These are phyloP conservation scores for Sebastes cheni DNA, from an alignment of 2,797 vertebrate genomes.

Conservation along the genomic window DNA sequence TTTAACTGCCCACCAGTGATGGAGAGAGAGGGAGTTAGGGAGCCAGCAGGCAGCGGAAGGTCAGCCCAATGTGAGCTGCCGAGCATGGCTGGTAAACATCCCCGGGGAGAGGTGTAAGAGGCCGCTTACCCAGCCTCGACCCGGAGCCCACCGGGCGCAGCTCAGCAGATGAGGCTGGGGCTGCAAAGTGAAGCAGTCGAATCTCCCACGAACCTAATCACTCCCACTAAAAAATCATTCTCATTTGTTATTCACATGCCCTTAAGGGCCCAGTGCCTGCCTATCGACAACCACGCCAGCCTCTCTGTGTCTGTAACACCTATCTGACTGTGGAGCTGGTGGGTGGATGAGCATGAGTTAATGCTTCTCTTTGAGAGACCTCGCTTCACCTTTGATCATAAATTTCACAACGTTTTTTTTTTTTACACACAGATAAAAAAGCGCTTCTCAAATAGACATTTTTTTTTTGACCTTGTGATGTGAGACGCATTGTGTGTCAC, in stretches of 20 bases:
- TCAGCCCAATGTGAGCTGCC: slow-evolving; percentile 65
- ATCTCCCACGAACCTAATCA: slow-evolving; percentile 35
- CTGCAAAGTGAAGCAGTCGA: slow-evolving; percentile 9
- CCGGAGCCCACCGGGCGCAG: slow-evolving; percentile 38
- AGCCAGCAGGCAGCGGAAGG: slow-evolving; percentile 57
- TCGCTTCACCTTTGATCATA: slow-evolving; percentile 31
- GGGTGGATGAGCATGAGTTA: slow-evolving; percentile 36
- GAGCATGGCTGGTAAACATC: slow-evolving; percentile 53
- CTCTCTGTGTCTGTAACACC: slow-evolving; percentile 11
- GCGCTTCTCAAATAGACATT: not conserved
- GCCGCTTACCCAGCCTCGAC: slow-evolving; percentile 50
- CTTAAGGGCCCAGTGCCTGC: slow-evolving; percentile 22
- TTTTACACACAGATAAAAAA: slow-evolving; percentile 13
- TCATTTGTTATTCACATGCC: slow-evolving; percentile 59
- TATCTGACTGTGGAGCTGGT: slow-evolving; percentile 33
- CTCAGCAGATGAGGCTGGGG: slow-evolving; percentile 32
- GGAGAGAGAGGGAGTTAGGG: slow-evolving; percentile 26
- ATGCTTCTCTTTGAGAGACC: slow-evolving; percentile 36
- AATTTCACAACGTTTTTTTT: slow-evolving; percentile 5
- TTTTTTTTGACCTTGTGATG: slow-evolving; percentile 16
- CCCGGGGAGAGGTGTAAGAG: slow-evolving; percentile 42
- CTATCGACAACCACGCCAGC: slow-evolving; percentile 15
- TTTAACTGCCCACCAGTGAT: slow-evolving; percentile 64
- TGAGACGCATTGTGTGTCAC: slow-evolving; percentile 12
- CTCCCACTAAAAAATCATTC: slow-evolving; percentile 47